These are phyloP conservation scores for Neolamprologus tretocephalus DNA, from an alignment of 2,113 vertebrate genomes.

Conservation along the genomic window DNA sequence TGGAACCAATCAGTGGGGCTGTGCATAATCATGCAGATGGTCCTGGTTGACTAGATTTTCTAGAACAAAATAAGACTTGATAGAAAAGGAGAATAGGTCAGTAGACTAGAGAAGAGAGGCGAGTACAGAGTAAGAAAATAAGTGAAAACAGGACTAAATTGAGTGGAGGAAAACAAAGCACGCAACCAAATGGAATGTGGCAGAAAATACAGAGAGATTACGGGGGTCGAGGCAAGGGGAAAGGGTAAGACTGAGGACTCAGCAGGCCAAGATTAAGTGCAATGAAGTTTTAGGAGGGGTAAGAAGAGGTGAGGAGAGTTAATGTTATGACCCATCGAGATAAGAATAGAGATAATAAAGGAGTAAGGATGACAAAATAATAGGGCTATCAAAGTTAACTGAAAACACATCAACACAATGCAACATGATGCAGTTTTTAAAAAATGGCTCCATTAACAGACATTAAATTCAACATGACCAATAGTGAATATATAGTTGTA, in stretches of 20 bases:
- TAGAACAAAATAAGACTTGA: slow-evolving; percentile 19
- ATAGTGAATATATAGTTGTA: neutral
- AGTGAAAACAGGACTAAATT: neutral
- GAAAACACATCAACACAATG: neutral
- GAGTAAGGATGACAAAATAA: neutral
- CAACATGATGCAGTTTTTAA: neutral
- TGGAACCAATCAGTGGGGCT: slow-evolving; percentile 38
- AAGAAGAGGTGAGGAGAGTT: neutral
- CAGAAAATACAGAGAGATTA: neutral
- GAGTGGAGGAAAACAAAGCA: neutral
- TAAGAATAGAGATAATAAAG: neutral
- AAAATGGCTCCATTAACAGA: neutral
- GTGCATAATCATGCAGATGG: slow-evolving; percentile 47
- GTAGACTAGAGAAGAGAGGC: neutral
- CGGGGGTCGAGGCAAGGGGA: neutral
- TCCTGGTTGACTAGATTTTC: slow-evolving; percentile 23
- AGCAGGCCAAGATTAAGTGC: neutral
- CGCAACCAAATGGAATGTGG: neutral
- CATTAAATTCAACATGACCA: neutral
- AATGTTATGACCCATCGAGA: neutral
- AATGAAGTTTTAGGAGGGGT: neutral
- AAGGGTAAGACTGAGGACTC: neutral
- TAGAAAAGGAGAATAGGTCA: neutral
- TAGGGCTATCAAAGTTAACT: neutral
- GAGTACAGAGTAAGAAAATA: neutral